Conservation (phyloP, 2,113 vertebrate species). For the Apteryx owenii region DNA sequence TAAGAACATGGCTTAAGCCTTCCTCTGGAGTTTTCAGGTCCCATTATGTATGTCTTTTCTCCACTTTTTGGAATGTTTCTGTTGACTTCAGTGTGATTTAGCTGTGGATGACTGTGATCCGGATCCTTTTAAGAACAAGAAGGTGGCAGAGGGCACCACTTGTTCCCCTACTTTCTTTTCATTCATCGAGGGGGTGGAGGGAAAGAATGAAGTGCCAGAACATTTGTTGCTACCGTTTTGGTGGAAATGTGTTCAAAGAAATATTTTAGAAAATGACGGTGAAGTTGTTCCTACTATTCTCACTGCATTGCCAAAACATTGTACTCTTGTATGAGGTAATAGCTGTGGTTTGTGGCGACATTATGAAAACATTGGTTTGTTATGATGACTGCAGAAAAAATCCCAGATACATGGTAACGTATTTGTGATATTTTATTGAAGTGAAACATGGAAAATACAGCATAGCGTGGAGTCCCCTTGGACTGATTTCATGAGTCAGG, state of each 20-base stretch:
- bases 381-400: constrained; percentile 47
- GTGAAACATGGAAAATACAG: constrained; percentile 36
- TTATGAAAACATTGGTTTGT: constrained; percentile 46
- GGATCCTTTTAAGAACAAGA: background rate
- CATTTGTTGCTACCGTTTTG: constrained; percentile 13
- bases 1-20: background rate
- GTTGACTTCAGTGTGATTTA: background rate
- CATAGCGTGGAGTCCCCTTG: constrained; percentile 10
- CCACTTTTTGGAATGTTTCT: background rate
- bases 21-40: background rate
- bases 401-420: constrained; percentile 29
- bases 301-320: background rate
- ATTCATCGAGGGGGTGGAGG: background rate
- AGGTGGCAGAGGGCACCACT: background rate
- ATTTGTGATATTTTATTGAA: constrained; percentile 62
- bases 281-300: constrained; percentile 37
- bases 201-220: background rate
- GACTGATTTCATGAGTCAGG: background rate
- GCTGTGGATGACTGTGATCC: background rate
- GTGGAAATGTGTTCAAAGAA: background rate
- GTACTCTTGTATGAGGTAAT: constrained; percentile 40
- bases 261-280: constrained; percentile 45
- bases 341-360: constrained; percentile 11
- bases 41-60: background rate
- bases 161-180: background rate